These are phyloP conservation scores for Serinus canaria DNA, from an alignment of 2,113 vertebrate genomes.

Conservation along the genomic window DNA sequence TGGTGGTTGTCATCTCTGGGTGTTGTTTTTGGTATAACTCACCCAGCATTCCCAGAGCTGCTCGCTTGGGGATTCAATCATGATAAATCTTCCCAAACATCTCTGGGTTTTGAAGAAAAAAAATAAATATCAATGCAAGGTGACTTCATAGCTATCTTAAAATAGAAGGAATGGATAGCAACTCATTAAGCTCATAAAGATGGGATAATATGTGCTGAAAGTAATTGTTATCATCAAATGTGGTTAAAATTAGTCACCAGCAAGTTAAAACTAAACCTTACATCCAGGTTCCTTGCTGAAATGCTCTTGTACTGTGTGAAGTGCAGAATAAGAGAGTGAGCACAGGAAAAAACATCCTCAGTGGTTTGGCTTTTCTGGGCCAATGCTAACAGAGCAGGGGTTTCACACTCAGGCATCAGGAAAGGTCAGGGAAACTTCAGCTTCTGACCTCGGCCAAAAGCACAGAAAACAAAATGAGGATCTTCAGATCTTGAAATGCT, in stretches of 20 bases:
- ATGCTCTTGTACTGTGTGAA: background rate
- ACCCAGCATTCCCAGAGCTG: background rate
- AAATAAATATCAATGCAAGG: background rate
- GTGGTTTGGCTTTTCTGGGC: background rate
- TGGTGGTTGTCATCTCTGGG: background rate
- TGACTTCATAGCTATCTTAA: conserved; percentile 11
- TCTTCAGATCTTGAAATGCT: background rate
- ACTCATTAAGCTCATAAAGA: background rate
- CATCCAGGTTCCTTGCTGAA: background rate
- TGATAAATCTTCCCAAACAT: background rate
- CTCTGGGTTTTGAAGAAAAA: background rate
- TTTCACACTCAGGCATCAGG: background rate
- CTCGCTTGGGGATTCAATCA: background rate
- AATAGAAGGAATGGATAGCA: conserved; percentile 37
- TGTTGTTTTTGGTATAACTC: background rate
- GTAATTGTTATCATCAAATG: conserved; percentile 48
- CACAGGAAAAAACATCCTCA: background rate
- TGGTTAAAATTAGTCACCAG: conserved; percentile 59
- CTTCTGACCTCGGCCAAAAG: background rate
- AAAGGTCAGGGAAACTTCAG: background rate
- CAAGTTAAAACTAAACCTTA: conserved; percentile 56
- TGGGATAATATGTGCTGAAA: conserved; percentile 24
- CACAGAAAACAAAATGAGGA: background rate
- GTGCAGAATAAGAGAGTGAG: background rate
- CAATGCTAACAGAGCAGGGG: background rate